These are phyloP conservation scores for Ostrea edulis DNA, from an alignment of 1,140 invertebrate species.

Conservation along the genomic window DNA sequence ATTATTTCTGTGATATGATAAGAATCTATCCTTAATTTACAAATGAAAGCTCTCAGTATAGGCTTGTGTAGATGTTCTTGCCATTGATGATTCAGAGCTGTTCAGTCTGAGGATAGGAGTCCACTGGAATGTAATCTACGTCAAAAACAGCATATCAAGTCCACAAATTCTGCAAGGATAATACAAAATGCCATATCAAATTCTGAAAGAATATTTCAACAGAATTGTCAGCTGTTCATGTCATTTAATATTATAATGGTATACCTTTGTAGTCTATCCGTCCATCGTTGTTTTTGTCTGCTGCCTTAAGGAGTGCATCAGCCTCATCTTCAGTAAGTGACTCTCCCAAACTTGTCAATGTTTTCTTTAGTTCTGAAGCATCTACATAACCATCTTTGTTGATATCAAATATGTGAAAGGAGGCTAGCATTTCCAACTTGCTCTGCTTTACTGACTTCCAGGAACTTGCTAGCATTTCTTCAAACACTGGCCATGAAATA, in stretches of 20 bases:
- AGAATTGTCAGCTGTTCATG: background rate
- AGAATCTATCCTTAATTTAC: no score
- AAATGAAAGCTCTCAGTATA: no score
- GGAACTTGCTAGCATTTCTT: conserved; percentile 10
- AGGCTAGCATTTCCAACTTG: conserved; percentile 2
- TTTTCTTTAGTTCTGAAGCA: background rate
- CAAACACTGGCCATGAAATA: conserved; percentile 20
- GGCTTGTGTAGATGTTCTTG: no score
- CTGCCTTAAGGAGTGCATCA: background rate
- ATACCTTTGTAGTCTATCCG: conserved; percentile 28
- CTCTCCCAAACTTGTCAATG: conserved; percentile 5
- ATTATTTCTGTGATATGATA: no score
- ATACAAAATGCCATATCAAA: background rate
- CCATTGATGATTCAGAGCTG: no score
- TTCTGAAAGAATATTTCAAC: background rate
- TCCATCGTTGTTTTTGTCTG: background rate
- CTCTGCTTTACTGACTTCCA: conserved; percentile 32
- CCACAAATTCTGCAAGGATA: background rate
- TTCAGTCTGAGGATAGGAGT: no score
- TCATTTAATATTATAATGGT: background rate
- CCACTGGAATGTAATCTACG: no score
- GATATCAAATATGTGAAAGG: conserved; percentile 32
- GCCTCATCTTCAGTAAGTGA: conserved; percentile 8
- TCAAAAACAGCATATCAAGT: conserved; percentile 10
- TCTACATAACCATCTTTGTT: conserved; percentile 34